Evolutionary conservation across 2,888 invertebrate species (phyloP).

Genomic region (Hartigia nigra): DNA sequence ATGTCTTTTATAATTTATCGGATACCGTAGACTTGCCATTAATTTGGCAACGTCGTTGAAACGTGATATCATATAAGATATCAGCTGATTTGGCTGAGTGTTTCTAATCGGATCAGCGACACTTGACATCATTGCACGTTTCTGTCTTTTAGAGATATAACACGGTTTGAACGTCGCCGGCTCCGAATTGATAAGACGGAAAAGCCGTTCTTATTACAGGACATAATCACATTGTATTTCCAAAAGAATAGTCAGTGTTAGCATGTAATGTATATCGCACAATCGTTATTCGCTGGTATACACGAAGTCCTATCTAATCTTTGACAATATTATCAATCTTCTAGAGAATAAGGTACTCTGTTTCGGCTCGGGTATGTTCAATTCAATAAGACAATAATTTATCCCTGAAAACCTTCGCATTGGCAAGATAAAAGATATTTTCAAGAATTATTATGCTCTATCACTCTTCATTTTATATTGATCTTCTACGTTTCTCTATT

Average conservation of each 20-base stretch:
- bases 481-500: background rate
- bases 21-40: background rate
- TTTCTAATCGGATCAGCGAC: background rate
- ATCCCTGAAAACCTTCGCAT: background rate
- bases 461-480: background rate
- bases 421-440: background rate
- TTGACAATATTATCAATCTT: constrained; percentile 40
- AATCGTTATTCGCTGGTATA: background rate
- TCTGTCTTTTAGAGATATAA: background rate
- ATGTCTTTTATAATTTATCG: background rate
- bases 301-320: constrained; percentile 48
- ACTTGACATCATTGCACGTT: background rate
- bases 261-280: background rate
- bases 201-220: background rate
- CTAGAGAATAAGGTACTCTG: constrained; percentile 30
- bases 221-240: background rate
- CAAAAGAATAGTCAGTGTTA: background rate
- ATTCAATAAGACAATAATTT: constrained; percentile 2
- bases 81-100: background rate
- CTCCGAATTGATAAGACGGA: background rate
- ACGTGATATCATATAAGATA: background rate
- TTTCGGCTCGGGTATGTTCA: constrained; percentile 8
- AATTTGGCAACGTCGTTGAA: background rate
- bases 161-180: background rate
- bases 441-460: background rate